Evolutionary conservation across 2,888 invertebrate species (phyloP), one percentile per base, ranked within the genome.

Genomic region (Protonemura montana): DNA sequence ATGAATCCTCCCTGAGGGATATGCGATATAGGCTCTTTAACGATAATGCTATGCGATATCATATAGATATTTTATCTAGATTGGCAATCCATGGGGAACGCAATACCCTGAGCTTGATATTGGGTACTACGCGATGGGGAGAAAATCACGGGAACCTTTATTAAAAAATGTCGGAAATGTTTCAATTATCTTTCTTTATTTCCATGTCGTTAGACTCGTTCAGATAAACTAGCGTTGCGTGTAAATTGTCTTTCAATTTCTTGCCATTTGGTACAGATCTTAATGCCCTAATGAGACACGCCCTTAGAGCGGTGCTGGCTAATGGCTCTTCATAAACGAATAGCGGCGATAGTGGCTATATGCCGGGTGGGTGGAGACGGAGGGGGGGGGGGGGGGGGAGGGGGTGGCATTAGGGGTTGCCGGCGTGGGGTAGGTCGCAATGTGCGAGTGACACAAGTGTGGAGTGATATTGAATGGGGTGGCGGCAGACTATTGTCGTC

Each of bases 1-100:
- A 83, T 83, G 82, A 83, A 83, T 83, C 41, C 82, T 83, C 82
- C 82, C 82, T n/a, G 21, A 83, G 82, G 82, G 82, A 83, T 26
- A 7, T 21, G 41, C 35, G 82, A 83, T 41, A 42, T 35, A 83
- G 78, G 78, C 78, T n/a, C 78, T 28, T 78, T 78, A 78, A 59
- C 59, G 7, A 59, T 59, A 59, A 59, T 59, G 59, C 59, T 10
- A 59, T 59, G 59, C 59, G 59, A 59, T 59, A 59, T 3, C 21
- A 59, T 59, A 59, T 35, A 35, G 35, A 35, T 59, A 59, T 59
- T 59, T 59, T 59, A 59, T 59, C 59, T 59, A 59, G 59, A 59
- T 59, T 59, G 59, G 59, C 59, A 59, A 59, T 59, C 59, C 59
- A 21, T 59, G 59, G 59, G 59, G 59, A 59, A 59, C 13, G 59